These are phyloP conservation scores for Poeciliopsis occidentalis DNA, from an alignment of 2,113 vertebrate genomes.

Conservation along the genomic window DNA sequence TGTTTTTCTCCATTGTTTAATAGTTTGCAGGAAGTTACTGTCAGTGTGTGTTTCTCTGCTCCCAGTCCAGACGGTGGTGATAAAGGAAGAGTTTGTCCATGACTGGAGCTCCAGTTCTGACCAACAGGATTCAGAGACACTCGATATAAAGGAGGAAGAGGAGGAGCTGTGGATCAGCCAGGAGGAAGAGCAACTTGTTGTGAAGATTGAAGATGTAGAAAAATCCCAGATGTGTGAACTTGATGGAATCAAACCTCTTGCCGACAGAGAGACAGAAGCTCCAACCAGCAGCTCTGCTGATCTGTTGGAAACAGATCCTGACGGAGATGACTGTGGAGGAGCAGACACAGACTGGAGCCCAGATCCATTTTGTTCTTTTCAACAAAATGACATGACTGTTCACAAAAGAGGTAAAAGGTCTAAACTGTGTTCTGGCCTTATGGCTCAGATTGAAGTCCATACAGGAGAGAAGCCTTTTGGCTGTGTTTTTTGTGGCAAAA, in stretches of 20 bases:
- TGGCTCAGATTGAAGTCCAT: background rate
- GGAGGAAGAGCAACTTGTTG: background rate
- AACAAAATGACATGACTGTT: background rate
- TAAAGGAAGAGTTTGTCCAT: background rate
- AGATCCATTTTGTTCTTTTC: background rate
- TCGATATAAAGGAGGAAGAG: background rate
- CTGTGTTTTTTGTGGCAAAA: background rate
- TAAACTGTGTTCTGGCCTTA: background rate
- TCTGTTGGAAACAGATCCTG: background rate
- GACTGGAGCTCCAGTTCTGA: background rate
- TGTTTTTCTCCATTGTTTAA: too few relatives aligned
- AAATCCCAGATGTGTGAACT: background rate
- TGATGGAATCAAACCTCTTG: background rate
- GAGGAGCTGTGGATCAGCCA: background rate
- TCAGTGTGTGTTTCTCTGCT: background rate
- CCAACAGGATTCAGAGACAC: background rate
- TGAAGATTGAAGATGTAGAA: background rate
- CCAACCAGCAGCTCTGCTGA: background rate
- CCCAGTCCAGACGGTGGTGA: background rate
- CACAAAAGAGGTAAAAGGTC: background rate
- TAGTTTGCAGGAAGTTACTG: background rate
- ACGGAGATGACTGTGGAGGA: background rate
- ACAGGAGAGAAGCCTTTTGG: background rate
- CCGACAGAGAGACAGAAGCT: background rate
- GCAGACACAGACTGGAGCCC: background rate